Evolutionary conservation across 1,140 invertebrate species (phyloP), one percentile per base, ranked within the genome.

Genomic region (Amyelois transitella): DNA sequence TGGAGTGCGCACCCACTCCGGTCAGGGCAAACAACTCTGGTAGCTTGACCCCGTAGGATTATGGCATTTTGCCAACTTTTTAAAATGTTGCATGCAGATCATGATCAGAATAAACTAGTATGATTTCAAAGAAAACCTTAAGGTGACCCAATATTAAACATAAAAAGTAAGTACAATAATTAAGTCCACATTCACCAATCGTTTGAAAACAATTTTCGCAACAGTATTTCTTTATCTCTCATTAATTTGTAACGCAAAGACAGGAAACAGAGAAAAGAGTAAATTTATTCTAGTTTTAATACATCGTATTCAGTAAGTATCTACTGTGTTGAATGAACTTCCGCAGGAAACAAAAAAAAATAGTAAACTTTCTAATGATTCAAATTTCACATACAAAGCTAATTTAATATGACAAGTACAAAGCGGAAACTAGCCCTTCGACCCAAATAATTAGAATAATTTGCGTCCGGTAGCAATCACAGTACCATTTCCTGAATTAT

Each of bases 401-500:
- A n/a, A n/a, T 38, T 38, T 38, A 14, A 4, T 1, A 14, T 4
- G 25, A 8, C 12, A 8, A 17, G 32, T 54, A 21, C 51, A 47
- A 24, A 55, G 45, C 38, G 58, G 64, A 66, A 58, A 25, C 51
- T 61, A 62, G 58, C 58, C 65, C 56, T 55, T 60, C 62, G 48
- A 44, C 48, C 32, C 38, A 63, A 43, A 50, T 69, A 76, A 79
- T 76, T 77, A 72, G 62, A 58, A 62, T 73, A 71, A 76, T 72
- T 69, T 57, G 51, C 53, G 56, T 80, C 77, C 75, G 67, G 57
- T 48, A 8, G 18, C 20, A n/a, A 48, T 21, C 45, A 48, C 49
- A 53, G 55, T 58, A 51, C 53, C 45, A 51, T 51, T 51, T 38
- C 12, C 53, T 62, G 51, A 65, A 65, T 54, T 58, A 58, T 53